Evolutionary conservation across 2,888 invertebrate species (phyloP), one percentile per base, ranked within the genome.

Genomic region (Drosophila buzzatii): DNA sequence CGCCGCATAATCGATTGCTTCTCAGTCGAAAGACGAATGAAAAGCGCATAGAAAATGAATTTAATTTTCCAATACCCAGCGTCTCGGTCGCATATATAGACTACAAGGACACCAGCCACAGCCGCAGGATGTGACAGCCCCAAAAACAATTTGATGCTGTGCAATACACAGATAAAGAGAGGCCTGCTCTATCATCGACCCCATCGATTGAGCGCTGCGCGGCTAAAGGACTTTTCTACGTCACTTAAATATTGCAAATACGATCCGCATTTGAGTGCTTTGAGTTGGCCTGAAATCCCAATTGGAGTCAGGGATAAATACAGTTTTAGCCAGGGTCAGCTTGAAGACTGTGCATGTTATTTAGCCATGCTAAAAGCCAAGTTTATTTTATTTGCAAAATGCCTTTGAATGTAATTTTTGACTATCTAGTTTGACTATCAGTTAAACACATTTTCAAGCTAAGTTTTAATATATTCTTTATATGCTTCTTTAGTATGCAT

Each of bases 21-120:
- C 67, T 53, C 69, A 58, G 62, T 42, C 68, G 61, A 70, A 45
- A 60, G 47, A 52, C 51, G 58, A 58, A 55, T 70, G 70, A 70
- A 72, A 71, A 75, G 71, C 71, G 71, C 64, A 75, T 67, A 47
- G 76, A 65, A 68, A 75, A 69, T 74, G 82, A 81, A 78, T 81
- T 79, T 68, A 58, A 68, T 74, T 67, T 65, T 9, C 41, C 56
- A 10, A 6, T 41, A n/a, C 35, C 33, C 18, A 27, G 3, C 27
- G 27, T 18, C 27, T 39, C 41, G 37, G 2, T 6, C 37, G 6
- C 52, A 5, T 20, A 37, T 10, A 41, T 18, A 31, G n/a, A 55
- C 56, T 14, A 42, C 63, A 58, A 69, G 69, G 64, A 57, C 62
- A 62, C 45, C 12, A 37, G 51, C 23, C 52, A 37, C 49, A 42